These are phyloP conservation scores for Cydia fagiglandana DNA, from an alignment of 1,140 invertebrate species.

Conservation along the genomic window DNA sequence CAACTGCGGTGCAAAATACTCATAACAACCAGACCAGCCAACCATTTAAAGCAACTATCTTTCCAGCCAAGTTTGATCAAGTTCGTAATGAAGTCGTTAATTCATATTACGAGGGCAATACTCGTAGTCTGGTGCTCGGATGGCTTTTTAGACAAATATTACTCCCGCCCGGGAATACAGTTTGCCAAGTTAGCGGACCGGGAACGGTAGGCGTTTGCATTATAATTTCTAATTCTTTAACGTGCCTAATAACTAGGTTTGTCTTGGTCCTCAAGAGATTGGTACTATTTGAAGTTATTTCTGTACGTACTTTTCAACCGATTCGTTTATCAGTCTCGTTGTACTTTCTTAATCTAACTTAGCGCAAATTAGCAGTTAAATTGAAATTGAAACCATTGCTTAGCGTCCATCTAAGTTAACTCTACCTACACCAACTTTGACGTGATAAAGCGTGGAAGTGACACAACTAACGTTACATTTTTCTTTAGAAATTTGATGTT, in stretches of 20 bases:
- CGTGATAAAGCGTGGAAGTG: no score
- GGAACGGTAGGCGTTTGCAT: neutral
- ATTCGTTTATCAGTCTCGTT: no score
- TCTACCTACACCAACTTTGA: no score
- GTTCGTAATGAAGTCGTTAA: conserved; percentile 12
- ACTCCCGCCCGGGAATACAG: neutral
- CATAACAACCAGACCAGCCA: neutral
- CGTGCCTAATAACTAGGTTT: neutral
- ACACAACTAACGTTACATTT: no score
- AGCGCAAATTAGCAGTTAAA: no score
- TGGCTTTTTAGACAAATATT: conserved; percentile 21
- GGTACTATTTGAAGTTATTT: neutral
- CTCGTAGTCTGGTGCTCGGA: conserved; percentile 17
- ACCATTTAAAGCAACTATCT: neutral
- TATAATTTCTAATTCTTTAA: neutral
- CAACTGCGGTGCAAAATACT: neutral
- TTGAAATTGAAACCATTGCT: no score
- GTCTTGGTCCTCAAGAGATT: neutral
- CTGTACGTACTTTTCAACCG: neutral
- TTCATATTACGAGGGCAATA: conserved; percentile 10
- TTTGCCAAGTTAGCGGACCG: conserved; percentile 8
- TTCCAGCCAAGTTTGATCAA: conserved; percentile 12
- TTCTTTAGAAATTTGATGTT: no score
- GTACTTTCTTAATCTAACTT: no score
- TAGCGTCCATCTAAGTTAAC: no score